Evolutionary conservation across 2,113 vertebrate genomes (phyloP).

Genomic region (Anas platyrhynchos): DNA sequence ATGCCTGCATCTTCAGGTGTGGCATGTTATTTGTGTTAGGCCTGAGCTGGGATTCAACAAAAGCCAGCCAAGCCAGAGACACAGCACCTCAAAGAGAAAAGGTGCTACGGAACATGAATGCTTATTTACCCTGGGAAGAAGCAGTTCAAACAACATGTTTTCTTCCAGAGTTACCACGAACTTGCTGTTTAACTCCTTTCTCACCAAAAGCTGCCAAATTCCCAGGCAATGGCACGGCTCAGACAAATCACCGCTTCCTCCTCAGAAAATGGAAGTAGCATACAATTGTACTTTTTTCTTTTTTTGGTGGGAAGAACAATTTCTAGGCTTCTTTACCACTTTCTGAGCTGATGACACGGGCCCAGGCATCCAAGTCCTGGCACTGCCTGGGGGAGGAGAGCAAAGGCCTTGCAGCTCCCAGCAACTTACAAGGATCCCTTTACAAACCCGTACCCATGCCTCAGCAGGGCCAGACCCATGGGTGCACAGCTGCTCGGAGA

Average conservation of each 20-base stretch:
- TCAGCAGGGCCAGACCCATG: not conserved
- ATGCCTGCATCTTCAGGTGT: not conserved
- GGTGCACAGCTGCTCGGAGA: not conserved
- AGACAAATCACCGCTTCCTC: slow-evolving; percentile 26
- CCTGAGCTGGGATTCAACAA: not conserved
- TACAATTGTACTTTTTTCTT: slow-evolving; percentile 1
- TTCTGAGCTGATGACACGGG: not conserved
- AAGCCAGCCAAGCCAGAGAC: slow-evolving; percentile 1
- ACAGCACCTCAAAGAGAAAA: not conserved
- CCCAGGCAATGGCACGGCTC: not conserved
- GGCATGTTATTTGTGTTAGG: not conserved
- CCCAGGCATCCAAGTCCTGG: slow-evolving; percentile 4
- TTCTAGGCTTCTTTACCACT: slow-evolving; percentile 22
- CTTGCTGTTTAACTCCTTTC: slow-evolving; percentile 19
- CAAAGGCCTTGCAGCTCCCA: not conserved
- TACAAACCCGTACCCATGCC: not conserved
- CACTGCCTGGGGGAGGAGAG: not conserved
- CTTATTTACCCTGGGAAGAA: slow-evolving; percentile 11
- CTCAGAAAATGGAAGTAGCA: slow-evolving; percentile 27
- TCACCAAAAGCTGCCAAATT: not conserved
- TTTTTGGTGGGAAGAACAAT: not conserved
- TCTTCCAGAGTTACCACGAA: not conserved
- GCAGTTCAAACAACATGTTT: not conserved
- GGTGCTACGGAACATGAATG: not conserved
- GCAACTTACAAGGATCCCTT: not conserved